phyloP scores from a whole-genome alignment of 2,888 invertebrate species.

The Drosophila pseudotakahashii region DNA sequence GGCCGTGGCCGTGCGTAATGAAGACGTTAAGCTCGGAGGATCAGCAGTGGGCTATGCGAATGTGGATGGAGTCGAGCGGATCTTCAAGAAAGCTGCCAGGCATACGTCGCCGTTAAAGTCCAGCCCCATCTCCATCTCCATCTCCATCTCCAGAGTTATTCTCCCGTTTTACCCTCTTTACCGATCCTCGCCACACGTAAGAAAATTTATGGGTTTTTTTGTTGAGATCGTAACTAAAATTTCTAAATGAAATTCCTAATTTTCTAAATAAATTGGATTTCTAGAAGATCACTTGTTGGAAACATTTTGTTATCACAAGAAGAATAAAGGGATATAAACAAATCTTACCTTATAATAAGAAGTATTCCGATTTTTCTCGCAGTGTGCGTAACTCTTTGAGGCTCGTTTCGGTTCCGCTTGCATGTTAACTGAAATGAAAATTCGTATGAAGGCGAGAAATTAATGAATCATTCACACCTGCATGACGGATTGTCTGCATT shows the following conservation, averaged over 20 bases:
- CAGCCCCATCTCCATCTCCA: slow-evolving; percentile 34
- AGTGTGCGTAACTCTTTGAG: slow-evolving; percentile 74
- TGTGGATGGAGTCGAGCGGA: slow-evolving; percentile 5
- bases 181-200: background rate
- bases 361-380: slow-evolving; percentile 4
- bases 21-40: slow-evolving; percentile 71
- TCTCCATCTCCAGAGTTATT: slow-evolving; percentile 3
- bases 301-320: no score
- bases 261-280: no score
- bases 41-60: slow-evolving; percentile 12
- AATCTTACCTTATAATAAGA: background rate
- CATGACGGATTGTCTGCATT: slow-evolving; percentile 83
- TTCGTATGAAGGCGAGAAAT: slow-evolving; percentile 83
- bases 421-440: slow-evolving; percentile 80
- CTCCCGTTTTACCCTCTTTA: slow-evolving; percentile 15
- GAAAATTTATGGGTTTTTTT: background rate
- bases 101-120: slow-evolving; percentile 57
- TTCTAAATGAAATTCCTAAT: no score
- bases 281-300: no score
- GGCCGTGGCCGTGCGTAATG: slow-evolving; percentile 78
- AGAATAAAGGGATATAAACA: background rate
- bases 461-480: slow-evolving; percentile 84
- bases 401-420: slow-evolving; percentile 78
- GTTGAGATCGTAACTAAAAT: background rate
- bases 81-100: slow-evolving; percentile 54